phyloP scores from a whole-genome alignment of 2,113 vertebrate genomes.

The Daubentonia madagascariensis region DNA sequence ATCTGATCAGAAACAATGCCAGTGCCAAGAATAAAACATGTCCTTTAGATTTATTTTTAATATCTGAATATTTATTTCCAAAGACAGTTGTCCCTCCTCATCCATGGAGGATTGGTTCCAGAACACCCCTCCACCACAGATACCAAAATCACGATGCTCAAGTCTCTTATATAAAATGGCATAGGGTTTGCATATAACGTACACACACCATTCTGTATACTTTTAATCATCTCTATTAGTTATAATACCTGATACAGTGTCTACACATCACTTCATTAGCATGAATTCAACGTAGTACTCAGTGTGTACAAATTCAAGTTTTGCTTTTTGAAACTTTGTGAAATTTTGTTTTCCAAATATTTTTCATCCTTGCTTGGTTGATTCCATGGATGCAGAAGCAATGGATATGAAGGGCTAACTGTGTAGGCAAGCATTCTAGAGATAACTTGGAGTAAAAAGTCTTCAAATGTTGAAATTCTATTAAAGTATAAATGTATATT shows the following conservation, averaged over 20 bases:
- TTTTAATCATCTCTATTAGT: not conserved
- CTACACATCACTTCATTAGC: not conserved
- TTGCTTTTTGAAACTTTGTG: not conserved
- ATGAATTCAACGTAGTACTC: not conserved
- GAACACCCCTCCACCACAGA: not conserved
- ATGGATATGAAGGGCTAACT: not conserved
- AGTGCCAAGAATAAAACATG: not conserved
- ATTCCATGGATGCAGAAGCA: not conserved
- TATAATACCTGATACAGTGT: not conserved
- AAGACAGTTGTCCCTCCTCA: not conserved
- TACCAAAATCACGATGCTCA: not conserved
- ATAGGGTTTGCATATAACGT: not conserved
- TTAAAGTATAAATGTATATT: not conserved
- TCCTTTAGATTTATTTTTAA: not conserved
- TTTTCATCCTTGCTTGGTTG: not conserved
- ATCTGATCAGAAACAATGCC: not conserved
- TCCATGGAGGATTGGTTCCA: not conserved
- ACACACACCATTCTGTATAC: not conserved
- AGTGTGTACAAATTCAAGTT: not conserved
- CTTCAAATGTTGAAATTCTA: not conserved
- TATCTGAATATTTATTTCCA: slow-evolving; percentile 24
- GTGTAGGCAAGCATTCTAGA: not conserved
- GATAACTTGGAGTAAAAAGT: not conserved
- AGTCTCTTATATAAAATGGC: not conserved
- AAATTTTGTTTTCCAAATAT: not conserved